Evolutionary conservation across 1,140 invertebrate genomes (phyloP), one percentile per base, ranked within the genome.

Genomic region (Polypedilum pembai): DNA sequence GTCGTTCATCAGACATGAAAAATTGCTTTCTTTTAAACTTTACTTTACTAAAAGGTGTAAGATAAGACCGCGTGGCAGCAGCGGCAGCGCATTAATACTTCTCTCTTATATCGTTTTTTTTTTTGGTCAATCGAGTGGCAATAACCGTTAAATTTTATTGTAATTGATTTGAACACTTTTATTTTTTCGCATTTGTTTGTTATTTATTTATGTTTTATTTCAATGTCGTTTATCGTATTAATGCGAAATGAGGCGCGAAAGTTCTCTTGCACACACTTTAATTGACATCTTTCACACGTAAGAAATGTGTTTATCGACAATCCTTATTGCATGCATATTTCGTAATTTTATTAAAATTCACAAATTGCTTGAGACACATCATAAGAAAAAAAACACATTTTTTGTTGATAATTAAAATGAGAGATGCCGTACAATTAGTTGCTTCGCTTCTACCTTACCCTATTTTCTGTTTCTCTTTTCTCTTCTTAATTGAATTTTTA

Each of bases 71-170:
- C n/a, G 45, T 56, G 45, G 12, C 12, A 45, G 8, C 12, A n/a
- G n/a, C n/a, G 15, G 41, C 8, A 45, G 41, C 1, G 1, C 45
- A 56, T 56, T 56, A 56, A 56, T 56, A n/a, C n/a, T n/a, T n/a
- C n/a, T n/a, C n/a, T n/a, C n/a, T n/a, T n/a, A n/a, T n/a, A 56
- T 56, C 45, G 5, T 33, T 3, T 5, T 33, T 33, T 33, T 56
- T 56, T 56, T 56, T 56, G n/a, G 45, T n/a, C 45, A 56, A n/a
- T n/a, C 45, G 45, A 56, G 65, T 18, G 65, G 65, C 17, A 8
- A 69, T 69, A 69, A 69, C 65, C 17, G 65, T 69, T 69, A 69
- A 69, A 69, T 69, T 69, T 69, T 69, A 69, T 69, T 69, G 17
- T 69, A 69, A 69, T 69, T 69, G 65, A 20, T 69, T 69, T 69